phyloP scores from a whole-genome alignment of 2,797 vertebrate species.

The Acanthurus tractus region DNA sequence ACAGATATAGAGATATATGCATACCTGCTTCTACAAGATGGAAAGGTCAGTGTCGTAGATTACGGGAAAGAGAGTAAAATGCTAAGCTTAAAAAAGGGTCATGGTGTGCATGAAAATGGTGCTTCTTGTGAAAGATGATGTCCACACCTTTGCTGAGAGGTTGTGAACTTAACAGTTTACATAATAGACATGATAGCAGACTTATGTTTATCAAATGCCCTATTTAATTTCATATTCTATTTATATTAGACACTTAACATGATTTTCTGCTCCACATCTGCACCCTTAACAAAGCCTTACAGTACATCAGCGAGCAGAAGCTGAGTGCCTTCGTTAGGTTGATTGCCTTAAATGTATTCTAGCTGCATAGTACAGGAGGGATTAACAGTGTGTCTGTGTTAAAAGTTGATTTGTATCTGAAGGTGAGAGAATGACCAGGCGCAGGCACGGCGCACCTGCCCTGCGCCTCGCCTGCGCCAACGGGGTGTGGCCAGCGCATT shows the following conservation, averaged over 20 bases:
- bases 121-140: background rate
- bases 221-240: background rate
- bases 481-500: too few relatives aligned
- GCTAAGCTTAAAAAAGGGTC: background rate
- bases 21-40: background rate
- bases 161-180: conserved; percentile 13
- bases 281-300: background rate
- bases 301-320: background rate
- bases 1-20: conserved; percentile 29
- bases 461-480: too few relatives aligned
- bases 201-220: background rate
- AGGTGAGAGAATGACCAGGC: conserved; percentile 55
- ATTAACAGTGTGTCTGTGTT: conserved; percentile 49
- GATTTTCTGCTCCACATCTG: background rate
- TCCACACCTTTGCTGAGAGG: conserved; percentile 1
- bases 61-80: conserved; percentile 18
- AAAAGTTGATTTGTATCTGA: conserved; percentile 57
- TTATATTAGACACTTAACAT: background rate
- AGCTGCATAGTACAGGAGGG: conserved; percentile 18
- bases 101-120: background rate
- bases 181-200: conserved; percentile 4
- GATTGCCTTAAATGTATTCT: conserved; percentile 51
- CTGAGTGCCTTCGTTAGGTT: conserved; percentile 13
- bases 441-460: too few relatives aligned
- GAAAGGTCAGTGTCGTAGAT: conserved; percentile 18